Base-by-base conservation (phyloP, 2,113 vertebrate species). In the Pavo muticus region DNA sequence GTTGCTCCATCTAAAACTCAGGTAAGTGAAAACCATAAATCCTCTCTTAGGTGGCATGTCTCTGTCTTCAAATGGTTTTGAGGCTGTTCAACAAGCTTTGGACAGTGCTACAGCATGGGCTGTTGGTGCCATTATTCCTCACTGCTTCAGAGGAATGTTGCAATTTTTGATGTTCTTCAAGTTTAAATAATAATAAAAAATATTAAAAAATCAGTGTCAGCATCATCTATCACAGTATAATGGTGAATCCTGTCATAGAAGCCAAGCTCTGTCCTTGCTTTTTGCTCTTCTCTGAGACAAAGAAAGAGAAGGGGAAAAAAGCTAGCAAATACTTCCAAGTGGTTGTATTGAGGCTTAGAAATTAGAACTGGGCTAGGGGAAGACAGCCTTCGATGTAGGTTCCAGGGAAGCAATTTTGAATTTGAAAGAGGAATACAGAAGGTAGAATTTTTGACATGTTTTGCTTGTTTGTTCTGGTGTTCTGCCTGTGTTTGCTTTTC, bases 231-330 rank as follows among this genome's bases (percentile, higher is more conserved):
- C 70, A 82, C 39, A 61, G 47, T 17, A 54, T n/a, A 40, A 89
- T 93, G 88, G 82, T 40, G 95, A 89, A 32, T 4, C 9, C 39
- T 75, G 44, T 44, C 27, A 83, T 75, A 73, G 54, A 83, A 95
- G 65, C 56, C 21, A 88, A 56, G 24, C 60, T 86, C 88, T 90
- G 67, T 93, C 50, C 79, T 79, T 83, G 82, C 21, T 90, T 90
- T 77, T 69, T 77, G 5, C 27, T 61, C 50, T 77, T 74, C 14
- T 90, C 40, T 1, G 11, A 81, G 54, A 54, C 20, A 65, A 9
- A 63, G 50, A 84, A 90, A 40, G 61, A 23, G 16, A 12, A 39
- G 7, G 11, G 39, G 8, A 3, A 48, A 73, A 88, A 83, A 74
- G 19, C 39, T n/a, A 7, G 39, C 47, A 42, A 14, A 70, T 65